phyloP scores from a whole-genome alignment of 2,888 invertebrate species.

The Cordilura impudica region DNA sequence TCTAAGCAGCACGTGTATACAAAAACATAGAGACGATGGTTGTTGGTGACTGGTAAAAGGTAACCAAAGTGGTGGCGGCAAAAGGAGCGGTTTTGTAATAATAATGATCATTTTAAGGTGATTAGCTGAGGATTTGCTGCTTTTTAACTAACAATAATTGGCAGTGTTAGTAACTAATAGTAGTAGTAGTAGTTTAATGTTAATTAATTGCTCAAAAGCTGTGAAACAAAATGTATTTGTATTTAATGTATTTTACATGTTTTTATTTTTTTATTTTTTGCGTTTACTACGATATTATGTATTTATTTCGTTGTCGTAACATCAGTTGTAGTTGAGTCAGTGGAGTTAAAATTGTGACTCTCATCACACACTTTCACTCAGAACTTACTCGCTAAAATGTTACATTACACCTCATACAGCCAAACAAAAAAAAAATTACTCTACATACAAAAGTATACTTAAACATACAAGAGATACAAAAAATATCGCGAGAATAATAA shows the following conservation, averaged over 20 bases:
- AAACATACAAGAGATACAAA: slow-evolving; percentile 25
- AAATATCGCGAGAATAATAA: not conserved
- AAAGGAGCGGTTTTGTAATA: slow-evolving; percentile 71
- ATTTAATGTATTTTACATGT: slow-evolving; percentile 47
- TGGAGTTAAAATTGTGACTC: slow-evolving; percentile 57
- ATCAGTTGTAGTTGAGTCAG: slow-evolving; percentile 39
- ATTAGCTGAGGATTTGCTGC: slow-evolving; percentile 52
- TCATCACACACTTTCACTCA: slow-evolving; percentile 42
- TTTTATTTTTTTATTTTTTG: not conserved
- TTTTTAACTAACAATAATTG: slow-evolving; percentile 40
- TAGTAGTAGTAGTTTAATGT: slow-evolving; percentile 33
- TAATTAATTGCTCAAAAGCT: slow-evolving; percentile 49
- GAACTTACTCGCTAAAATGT: not conserved
- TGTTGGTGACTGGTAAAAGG: slow-evolving; percentile 59
- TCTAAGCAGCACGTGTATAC: not conserved
- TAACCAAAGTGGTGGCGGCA: slow-evolving; percentile 64
- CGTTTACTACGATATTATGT: not conserved
- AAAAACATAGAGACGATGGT: slow-evolving; percentile 20
- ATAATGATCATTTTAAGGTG: slow-evolving; percentile 62
- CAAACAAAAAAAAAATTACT: not conserved
- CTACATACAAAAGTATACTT: not conserved
- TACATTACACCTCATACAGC: slow-evolving; percentile 9
- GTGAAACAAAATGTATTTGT: slow-evolving; percentile 57
- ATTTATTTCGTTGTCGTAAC: not conserved
- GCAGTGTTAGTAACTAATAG: slow-evolving; percentile 28